Base-by-base conservation (phyloP, 2,113 vertebrate genomes). In the Cephalopholis sonnerati region DNA sequence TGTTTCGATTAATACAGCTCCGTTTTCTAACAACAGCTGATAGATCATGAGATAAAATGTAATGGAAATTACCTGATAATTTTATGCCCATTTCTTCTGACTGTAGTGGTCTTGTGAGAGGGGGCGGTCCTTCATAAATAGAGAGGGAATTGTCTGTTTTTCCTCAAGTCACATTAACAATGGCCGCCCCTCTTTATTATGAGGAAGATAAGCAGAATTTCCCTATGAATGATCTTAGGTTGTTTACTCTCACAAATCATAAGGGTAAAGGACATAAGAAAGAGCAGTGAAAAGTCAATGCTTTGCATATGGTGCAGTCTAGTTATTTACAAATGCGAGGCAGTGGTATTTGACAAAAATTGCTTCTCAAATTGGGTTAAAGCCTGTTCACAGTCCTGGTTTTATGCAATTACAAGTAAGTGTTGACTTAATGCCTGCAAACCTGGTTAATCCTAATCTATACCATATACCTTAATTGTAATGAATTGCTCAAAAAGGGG, bases 181-280 rank as follows among this genome's bases (percentile, higher is more conserved):
- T 82, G 81, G 63, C 65, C 69, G 20, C 68, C 68, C 71, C 32
- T 86, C 53, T 89, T 82, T 84, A 73, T 83, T 83, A 75, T 61
- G 58, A 57, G 39, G 65, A 70, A 81, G 89, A 92, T 77, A 88
- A 86, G 71, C 29, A 48, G 67, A 66, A 94, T 95, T 94, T 95
- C 87, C 91, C 83, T 93, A 89, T 91, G 92, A 91, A 92, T 93
- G 89, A 85, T 79, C 57, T 72, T 75, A 5, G 78, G 77, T 84
- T 92, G 91, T 90, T 94, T 90, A 87, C 62, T 81, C 76, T 83
- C 82, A 84, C 64, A 82, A 85, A 74, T 87, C 80, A 84, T 65
- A 62, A 48, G 84, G 67, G 73, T 55, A 87, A 91, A 89, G 79
- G 80, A 65, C 70, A 54, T 59, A 54, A 63, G 77, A 80, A 74